Percentiles rank a stretch among this genome's conserved stretches.
Conservation (phyloP, 2,797 vertebrate species). For the Phylloscopus collybita region DNA sequence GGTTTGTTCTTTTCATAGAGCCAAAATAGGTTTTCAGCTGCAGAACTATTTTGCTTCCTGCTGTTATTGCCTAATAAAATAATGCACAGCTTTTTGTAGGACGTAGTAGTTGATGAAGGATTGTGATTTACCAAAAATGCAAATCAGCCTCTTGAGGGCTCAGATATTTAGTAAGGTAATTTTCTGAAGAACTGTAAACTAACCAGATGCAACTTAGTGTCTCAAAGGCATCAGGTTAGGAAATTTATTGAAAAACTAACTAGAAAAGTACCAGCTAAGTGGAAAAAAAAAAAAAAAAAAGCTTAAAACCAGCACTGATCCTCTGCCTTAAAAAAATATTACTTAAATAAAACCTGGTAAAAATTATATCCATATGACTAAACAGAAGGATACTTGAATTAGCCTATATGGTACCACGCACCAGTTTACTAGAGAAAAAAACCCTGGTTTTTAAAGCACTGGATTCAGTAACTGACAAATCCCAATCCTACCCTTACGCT, state of each 20-base stretch:
- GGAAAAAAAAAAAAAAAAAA: not conserved
- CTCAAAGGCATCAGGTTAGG: not conserved
- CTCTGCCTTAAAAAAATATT: not conserved
- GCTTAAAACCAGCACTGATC: not conserved
- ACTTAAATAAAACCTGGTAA: not conserved
- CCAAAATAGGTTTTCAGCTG: constrained; percentile 4
- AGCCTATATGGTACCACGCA: not conserved
- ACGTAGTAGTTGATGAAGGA: not conserved
- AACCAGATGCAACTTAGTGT: not conserved
- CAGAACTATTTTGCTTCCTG: constrained; percentile 15
- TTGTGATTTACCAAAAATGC: not conserved
- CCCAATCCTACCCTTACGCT: not conserved
- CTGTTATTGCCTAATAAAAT: constrained; percentile 9
- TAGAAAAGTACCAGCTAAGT: not conserved
- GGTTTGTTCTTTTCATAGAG: not conserved
- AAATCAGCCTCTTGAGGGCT: not conserved
- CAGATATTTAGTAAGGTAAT: not conserved
- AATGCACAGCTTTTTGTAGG: not conserved
- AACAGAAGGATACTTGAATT: not conserved
- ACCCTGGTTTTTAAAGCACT: not conserved
- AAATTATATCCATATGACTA: not conserved
- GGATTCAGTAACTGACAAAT: not conserved
- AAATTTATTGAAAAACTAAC: not conserved
- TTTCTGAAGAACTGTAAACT: not conserved
- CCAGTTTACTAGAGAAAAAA: not conserved